These are phyloP conservation scores for Achatina immaculata DNA, from an alignment of 1,140 invertebrate species.

Conservation along the genomic window DNA sequence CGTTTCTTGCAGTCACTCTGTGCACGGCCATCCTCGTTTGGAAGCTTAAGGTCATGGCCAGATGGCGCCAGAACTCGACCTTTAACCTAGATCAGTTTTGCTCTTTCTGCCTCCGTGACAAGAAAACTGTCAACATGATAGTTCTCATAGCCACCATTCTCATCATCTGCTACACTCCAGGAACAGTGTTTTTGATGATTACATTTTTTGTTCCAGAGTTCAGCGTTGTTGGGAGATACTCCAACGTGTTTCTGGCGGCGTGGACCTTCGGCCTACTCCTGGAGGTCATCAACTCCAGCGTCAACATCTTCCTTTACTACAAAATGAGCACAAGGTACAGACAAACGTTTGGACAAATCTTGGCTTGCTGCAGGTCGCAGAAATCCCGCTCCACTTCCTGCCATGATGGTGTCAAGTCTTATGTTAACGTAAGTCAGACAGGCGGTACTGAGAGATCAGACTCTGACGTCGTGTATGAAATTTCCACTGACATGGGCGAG, in stretches of 20 bases:
- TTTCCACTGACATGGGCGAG: background rate
- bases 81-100: background rate
- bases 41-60: background rate
- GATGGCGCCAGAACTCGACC: background rate
- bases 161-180: background rate
- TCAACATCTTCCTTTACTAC: constrained; percentile 15
- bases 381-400: background rate
- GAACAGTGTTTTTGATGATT: background rate
- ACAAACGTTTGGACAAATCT: background rate
- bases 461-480: background rate
- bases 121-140: constrained; percentile 16
- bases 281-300: constrained; percentile 4
- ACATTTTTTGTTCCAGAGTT: background rate
- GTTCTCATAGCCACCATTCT: background rate
- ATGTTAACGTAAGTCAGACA: background rate
- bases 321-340: constrained; percentile 18
- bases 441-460: background rate
- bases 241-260: background rate
- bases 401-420: background rate
- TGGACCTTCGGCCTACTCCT: constrained; percentile 11
- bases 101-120: background rate
- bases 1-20: background rate
- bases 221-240: background rate
- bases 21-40: constrained; percentile 16
- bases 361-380: background rate